Evolutionary conservation across 2,888 invertebrate species (phyloP), one percentile per base, ranked within the genome.

Genomic region (Nysson spinosus): DNA sequence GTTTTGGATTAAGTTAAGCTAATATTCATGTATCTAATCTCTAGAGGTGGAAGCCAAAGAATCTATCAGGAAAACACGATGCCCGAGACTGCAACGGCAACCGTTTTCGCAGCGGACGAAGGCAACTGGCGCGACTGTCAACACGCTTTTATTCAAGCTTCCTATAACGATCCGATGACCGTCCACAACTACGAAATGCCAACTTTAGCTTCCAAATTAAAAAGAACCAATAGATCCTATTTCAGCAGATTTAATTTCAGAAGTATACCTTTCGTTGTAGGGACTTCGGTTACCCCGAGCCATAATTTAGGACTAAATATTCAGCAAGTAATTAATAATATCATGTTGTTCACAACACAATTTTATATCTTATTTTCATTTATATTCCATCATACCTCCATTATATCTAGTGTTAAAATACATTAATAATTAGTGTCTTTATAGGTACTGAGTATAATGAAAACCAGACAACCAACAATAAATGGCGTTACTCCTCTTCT

Each of bases 191-290:
- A 92, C 80, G 91, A 92, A 82, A 78, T 89, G 80, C 92, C 92
- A 2, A 93, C 93, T 0, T 89, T 91, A n/a, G 89, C 93, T 0
- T 92, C 93, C 0, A 90, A 89, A 79, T 89, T 92, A 89, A 93
- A 92, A 80, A 90, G 90, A 79, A 89, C 90, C 0, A 89, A 89
- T 22, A 88, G 89, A 78, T 88, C 89, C 6, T 90, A 89, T 77
- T 89, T 89, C 75, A 87, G 88, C 63, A 78, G 83, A 57, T 87
- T 86, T 56, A 88, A 88, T 74, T 88, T 89, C 51, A 85, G 88
- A 16, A 89, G 90, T 66, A 91, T 92, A 61, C 92, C 92, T 0
- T 92, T 92, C 79, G 89, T 92, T 1, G 89, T 90, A 39, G 90
- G 90, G 66, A 91, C 90, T 74, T 92, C 91, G 30, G 89, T 90